Conservation (phyloP, 2,113 vertebrate species). For the Alligator sinensis region DNA sequence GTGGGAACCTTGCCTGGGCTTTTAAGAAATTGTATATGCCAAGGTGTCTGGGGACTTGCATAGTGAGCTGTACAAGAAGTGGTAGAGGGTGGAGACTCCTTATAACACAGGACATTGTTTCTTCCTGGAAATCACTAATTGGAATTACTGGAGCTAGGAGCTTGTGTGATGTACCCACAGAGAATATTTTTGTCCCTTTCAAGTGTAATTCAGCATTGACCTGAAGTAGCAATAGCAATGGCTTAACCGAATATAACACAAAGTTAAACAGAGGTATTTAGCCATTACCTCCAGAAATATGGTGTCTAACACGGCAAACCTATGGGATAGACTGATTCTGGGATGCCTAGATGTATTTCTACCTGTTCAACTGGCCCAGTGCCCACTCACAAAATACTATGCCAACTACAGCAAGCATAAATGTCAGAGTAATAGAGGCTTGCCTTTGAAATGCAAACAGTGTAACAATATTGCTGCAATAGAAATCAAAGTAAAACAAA, state of each 20-base stretch:
- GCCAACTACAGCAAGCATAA: background rate
- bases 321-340: fast-evolving
- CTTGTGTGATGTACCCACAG: background rate
- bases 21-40: background rate
- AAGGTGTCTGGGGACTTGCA: background rate
- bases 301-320: background rate
- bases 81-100: background rate
- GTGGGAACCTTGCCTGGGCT: constrained; percentile 14
- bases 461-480: fast-evolving
- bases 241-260: background rate
- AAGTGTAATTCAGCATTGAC: background rate
- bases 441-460: background rate
- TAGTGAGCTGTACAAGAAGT: background rate
- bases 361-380: fast-evolving
- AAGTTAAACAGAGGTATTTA: background rate
- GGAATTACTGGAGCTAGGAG: background rate
- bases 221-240: background rate
- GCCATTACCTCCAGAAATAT: background rate
- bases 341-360: background rate
- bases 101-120: background rate
- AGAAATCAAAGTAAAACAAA: background rate
- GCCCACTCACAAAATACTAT: fast-evolving
- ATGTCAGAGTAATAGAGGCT: background rate
- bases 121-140: background rate
- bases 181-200: background rate